Base-by-base conservation (phyloP, 2,888 invertebrate species). In the Leptopilina syphax region DNA sequence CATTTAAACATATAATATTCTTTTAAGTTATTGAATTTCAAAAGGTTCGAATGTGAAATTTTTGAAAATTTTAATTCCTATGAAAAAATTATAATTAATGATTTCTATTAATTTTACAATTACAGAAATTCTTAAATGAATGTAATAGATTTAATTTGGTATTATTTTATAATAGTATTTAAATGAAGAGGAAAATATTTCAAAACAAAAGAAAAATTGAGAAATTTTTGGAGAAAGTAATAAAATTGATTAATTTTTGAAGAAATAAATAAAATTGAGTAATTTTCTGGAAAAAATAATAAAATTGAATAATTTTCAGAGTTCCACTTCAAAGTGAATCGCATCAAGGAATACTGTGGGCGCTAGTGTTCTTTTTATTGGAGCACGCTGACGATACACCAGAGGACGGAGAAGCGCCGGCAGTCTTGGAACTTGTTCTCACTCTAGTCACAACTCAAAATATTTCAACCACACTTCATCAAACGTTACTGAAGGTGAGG, bases 321-420 rank as follows among this genome's bases (percentile, higher is more conserved):
- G 83, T 88, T 13, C 80, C 89, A 24, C 86, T 83, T 77, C 89
- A 90, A 82, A 90, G 90, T 77, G 94, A 95, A 88, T 94, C 95
- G 84, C 96, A 96, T 89, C 94, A 94, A 78, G 92, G 96, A 84
- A 92, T 95, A 76, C 93, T 96, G 88, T 96, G 96, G 96, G 94
- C 96, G 47, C 91, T 96, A 76, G 94, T 95, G 76, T 96, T 96
- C 92, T 96, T 95, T 91, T 92, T 97, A 81, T 93, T 96, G 86
- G 96, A 97, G 92, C 95, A 95, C 89, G 93, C 95, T 57, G 94
- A 95, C 83, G 95, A 96, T 87, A 93, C 93, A 78, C 94, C 94
- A 83, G 92, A 94, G 77, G 94, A 94, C 83, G 92, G 93, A 67
- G 94, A 94, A 91, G 92, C 94, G 79, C 92, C 93, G 27, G 93